These are phyloP conservation scores for Rattus rattus DNA, from an alignment of 2,113 vertebrate species.

Conservation along the genomic window DNA sequence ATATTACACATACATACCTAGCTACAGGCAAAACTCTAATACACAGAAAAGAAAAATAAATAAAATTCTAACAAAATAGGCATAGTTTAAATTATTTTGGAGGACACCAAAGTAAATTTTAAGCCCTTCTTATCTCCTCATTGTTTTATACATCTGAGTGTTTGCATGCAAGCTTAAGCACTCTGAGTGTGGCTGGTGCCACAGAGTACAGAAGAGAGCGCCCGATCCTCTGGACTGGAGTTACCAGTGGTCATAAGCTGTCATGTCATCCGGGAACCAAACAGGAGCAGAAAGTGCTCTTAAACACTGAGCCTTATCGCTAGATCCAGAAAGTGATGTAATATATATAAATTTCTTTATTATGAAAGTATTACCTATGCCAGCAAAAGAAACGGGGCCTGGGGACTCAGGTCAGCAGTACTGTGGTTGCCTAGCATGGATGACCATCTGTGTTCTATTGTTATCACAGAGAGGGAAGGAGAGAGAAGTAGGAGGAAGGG, in stretches of 20 bases:
- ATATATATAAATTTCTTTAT: constrained; percentile 33
- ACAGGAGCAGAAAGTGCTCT: background rate
- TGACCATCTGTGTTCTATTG: background rate
- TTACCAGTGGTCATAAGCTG: background rate
- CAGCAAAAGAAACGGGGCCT: background rate
- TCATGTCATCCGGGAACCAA: background rate
- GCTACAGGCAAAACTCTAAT: background rate
- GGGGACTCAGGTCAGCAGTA: background rate
- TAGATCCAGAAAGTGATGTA: constrained; percentile 1
- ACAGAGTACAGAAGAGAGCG: background rate
- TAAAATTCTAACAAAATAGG: background rate
- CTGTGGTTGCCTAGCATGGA: background rate
- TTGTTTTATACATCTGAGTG: background rate
- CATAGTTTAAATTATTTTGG: background rate
- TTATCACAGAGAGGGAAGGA: background rate
- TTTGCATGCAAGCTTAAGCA: background rate
- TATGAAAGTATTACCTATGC: constrained; percentile 10
- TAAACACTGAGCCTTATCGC: background rate
- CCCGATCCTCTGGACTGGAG: background rate
- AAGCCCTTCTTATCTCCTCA: background rate
- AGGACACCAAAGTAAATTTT: background rate
- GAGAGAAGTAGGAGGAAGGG: no score
- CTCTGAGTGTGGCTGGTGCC: background rate
- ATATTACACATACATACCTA: background rate
- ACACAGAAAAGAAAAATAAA: background rate